phyloP scores from a whole-genome alignment of 2,888 invertebrate genomes.

The Elysia crispata region DNA sequence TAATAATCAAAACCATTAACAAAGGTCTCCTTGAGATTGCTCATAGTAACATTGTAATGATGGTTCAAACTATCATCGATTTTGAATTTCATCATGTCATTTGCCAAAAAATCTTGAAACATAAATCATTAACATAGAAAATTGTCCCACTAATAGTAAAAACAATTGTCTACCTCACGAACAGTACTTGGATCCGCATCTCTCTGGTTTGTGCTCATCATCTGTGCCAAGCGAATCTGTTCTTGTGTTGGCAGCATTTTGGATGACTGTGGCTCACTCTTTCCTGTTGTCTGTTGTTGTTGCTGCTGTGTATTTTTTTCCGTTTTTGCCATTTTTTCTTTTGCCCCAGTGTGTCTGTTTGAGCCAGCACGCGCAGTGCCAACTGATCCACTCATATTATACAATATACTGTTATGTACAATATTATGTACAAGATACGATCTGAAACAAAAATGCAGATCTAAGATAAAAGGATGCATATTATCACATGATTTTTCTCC shows the following conservation, averaged over 20 bases:
- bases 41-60: too few species aligned
- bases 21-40: too few species aligned
- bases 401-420: conserved; percentile 74
- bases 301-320: conserved; percentile 53
- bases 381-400: conserved; percentile 74
- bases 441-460: conserved; percentile 49
- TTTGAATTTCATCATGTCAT: too few species aligned
- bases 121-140: too few species aligned
- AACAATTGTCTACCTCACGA: conserved; percentile 17
- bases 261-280: conserved; percentile 63
- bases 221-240: conserved; percentile 90
- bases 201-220: conserved; percentile 83
- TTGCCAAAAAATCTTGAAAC: too few species aligned
- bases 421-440: conserved; percentile 60
- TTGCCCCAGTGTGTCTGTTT: conserved; percentile 61
- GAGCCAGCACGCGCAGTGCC: conserved; percentile 72
- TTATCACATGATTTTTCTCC: too few species aligned
- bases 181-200: conserved; percentile 81
- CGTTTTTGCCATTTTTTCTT: conserved; percentile 64
- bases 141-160: too few species aligned
- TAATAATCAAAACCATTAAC: too few species aligned
- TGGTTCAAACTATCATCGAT: conserved; percentile 83
- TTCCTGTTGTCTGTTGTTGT: conserved; percentile 64
- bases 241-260: conserved; percentile 86
- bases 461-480: too few species aligned